Percentiles rank a stretch among this genome's conserved stretches.
Evolutionary conservation across 2,113 vertebrate species (phyloP).

Genomic region (Saiga tatarica): DNA sequence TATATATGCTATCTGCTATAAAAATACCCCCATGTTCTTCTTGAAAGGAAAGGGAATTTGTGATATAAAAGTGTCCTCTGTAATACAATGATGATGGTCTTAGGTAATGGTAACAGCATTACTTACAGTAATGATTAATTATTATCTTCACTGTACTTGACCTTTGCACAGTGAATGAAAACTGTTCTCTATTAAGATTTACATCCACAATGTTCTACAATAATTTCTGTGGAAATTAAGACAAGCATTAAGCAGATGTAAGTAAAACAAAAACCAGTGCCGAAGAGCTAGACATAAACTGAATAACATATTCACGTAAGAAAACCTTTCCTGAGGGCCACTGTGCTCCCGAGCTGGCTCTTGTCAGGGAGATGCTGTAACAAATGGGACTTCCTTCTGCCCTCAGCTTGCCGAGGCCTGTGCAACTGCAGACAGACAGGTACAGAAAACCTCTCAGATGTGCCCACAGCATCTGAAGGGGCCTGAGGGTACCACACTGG

Average conservation of each 20-base stretch:
- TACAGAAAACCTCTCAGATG: background rate
- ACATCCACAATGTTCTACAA: background rate
- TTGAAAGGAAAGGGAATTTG: background rate
- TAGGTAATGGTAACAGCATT: background rate
- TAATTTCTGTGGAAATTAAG: background rate
- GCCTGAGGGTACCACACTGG: background rate
- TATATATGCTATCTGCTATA: background rate
- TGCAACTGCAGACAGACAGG: background rate
- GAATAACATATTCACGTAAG: background rate
- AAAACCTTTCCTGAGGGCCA: background rate
- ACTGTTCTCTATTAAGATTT: background rate
- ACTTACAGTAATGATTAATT: background rate
- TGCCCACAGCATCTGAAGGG: background rate
- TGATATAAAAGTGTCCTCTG: background rate
- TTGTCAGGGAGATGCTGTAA: background rate
- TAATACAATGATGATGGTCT: background rate
- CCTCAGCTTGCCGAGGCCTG: background rate
- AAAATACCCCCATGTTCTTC: background rate
- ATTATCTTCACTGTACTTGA: slow-evolving; percentile 2
- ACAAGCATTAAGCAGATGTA: background rate
- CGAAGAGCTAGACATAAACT: background rate
- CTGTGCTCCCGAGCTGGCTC: background rate
- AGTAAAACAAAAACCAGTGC: background rate
- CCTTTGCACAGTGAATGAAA: slow-evolving; percentile 8
- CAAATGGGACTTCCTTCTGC: background rate